Conservation (phyloP, 2,113 vertebrate genomes). For the Miniopterus natalensis region DNA sequence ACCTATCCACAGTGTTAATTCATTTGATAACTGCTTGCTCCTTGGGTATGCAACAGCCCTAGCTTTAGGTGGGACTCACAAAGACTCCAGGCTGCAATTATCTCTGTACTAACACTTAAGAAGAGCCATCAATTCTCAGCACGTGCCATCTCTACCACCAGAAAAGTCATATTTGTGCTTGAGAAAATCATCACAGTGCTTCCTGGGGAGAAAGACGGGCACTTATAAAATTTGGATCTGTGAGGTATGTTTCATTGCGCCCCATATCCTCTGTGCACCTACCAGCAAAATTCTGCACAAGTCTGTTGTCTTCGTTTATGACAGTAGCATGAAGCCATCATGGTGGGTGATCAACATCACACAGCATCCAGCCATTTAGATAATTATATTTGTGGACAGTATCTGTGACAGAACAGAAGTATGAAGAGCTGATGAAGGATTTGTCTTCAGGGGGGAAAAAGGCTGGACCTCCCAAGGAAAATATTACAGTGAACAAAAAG, state of each 20-base stretch:
- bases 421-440: constrained; percentile 53
- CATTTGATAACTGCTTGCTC: constrained; percentile 36
- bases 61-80: constrained; percentile 7
- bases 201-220: background rate
- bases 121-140: constrained; percentile 47
- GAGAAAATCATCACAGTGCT: background rate
- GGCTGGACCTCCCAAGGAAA: constrained; percentile 29
- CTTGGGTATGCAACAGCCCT: constrained; percentile 8
- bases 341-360: background rate
- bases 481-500: constrained; percentile 39
- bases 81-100: background rate
- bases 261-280: background rate
- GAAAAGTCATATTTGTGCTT: constrained; percentile 18
- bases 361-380: constrained; percentile 26
- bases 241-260: background rate
- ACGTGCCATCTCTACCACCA: constrained; percentile 1
- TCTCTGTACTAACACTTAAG: constrained; percentile 4
- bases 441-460: constrained; percentile 35
- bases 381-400: constrained; percentile 12
- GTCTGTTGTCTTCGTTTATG: background rate
- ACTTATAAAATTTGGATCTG: background rate
- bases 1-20: background rate
- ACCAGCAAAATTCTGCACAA: background rate
- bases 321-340: background rate
- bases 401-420: constrained; percentile 22